Evolutionary conservation across 2,113 vertebrate species (phyloP).

Genomic region (Muscicapa adusta): DNA sequence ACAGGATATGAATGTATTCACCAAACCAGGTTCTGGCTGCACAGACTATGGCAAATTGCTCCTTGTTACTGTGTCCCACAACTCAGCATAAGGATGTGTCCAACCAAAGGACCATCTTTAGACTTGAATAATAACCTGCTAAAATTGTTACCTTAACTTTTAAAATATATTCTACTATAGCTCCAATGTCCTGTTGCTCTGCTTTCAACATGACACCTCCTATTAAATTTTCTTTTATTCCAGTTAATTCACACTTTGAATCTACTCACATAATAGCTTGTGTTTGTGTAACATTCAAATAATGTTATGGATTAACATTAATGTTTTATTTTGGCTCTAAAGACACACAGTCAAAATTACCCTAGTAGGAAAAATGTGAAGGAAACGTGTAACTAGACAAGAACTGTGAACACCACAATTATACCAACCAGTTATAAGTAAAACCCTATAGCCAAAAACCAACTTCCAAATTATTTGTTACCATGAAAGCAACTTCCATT

Average conservation of each 20-base stretch:
- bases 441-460: background rate
- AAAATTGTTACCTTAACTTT: background rate
- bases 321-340: background rate
- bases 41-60: background rate
- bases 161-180: background rate
- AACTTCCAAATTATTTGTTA: background rate
- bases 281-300: background rate
- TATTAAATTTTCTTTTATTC: background rate
- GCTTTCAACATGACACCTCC: fast-evolving
- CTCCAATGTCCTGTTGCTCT: background rate
- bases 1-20: fast-evolving
- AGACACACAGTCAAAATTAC: background rate
- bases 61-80: background rate
- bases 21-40: background rate
- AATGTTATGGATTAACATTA: background rate
- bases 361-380: background rate
- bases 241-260: background rate
- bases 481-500: background rate
- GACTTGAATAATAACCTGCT: background rate
- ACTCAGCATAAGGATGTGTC: background rate
- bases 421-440: background rate
- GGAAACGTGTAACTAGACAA: background rate
- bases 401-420: background rate
- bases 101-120: background rate
- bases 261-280: background rate